A percentile compares a stretch with the other conserved stretches of the same genome.
Conservation (phyloP, 2,113 vertebrate species). For the Periophthalmodon schlosseri region DNA sequence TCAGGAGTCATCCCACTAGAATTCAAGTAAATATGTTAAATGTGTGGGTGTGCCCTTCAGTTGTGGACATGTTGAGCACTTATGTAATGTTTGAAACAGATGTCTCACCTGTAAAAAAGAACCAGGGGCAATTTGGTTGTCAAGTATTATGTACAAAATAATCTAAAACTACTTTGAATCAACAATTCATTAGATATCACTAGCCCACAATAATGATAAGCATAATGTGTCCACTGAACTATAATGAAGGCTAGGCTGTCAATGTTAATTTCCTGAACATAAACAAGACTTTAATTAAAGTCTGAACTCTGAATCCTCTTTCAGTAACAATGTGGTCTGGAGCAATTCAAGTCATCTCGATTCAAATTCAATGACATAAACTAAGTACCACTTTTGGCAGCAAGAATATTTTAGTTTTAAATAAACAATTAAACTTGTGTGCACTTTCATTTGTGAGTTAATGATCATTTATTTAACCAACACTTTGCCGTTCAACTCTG, state of each 20-base stretch:
- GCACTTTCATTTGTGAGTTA: neutral
- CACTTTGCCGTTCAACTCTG: neutral
- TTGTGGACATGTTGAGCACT: neutral
- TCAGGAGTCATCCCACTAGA: neutral
- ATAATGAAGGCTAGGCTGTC: too few species aligned
- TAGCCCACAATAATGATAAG: too few species aligned
- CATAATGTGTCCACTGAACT: too few species aligned
- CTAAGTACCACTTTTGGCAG: too few species aligned
- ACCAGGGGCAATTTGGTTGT: neutral
- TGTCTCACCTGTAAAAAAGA: neutral
- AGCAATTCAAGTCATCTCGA: too few species aligned
- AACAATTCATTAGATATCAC: neutral
- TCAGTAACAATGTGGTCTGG: too few species aligned
- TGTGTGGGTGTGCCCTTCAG: neutral
- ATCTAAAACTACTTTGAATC: neutral
- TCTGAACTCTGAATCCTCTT: too few species aligned
- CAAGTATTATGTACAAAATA: neutral
- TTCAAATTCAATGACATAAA: too few species aligned
- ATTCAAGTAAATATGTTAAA: neutral
- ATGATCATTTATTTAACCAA: neutral
- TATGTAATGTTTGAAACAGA: neutral
- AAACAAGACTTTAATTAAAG: too few species aligned
- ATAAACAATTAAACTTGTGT: too few species aligned
- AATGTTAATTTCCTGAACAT: too few species aligned
- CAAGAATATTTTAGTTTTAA: too few species aligned